Conservation (phyloP, 2,888 invertebrate genomes). For the Aphodius sticticus region DNA sequence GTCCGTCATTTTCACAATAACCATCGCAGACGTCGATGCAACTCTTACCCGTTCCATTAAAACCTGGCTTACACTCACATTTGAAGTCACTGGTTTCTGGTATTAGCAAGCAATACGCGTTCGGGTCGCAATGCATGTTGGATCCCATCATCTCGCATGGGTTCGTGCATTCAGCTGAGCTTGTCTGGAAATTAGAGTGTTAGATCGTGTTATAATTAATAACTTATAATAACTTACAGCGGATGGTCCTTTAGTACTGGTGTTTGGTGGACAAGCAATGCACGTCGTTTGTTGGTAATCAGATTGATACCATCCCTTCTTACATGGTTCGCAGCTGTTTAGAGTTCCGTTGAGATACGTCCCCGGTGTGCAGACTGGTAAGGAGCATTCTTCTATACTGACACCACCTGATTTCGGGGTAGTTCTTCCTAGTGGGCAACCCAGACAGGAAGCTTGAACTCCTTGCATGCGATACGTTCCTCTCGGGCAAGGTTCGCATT, state of each 20-base stretch:
- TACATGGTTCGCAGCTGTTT: conserved; percentile 87
- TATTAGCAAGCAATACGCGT: conserved; percentile 86
- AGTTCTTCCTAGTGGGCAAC: conserved; percentile 89
- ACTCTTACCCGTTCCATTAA: conserved; percentile 84
- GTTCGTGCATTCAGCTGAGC: conserved; percentile 85
- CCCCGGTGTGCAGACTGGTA: conserved; percentile 85
- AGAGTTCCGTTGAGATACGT: conserved; percentile 86
- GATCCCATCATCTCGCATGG: conserved; percentile 87
- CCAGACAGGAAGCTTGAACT: conserved; percentile 85
- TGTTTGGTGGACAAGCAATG: conserved; percentile 87
- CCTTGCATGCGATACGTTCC: conserved; percentile 78
- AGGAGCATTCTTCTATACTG: conserved; percentile 88
- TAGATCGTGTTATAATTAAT: conserved; percentile 11
- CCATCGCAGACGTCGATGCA: conserved; percentile 84
- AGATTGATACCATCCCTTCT: conserved; percentile 89
- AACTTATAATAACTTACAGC: conserved; percentile 68
- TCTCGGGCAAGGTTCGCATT: conserved; percentile 90
- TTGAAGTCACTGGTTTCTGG: conserved; percentile 85
- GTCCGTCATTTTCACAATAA: conserved; percentile 90
- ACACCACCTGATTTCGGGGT: conserved; percentile 86
- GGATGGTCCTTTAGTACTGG: conserved; percentile 84
- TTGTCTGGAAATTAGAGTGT: conserved; percentile 64
- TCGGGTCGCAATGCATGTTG: conserved; percentile 85
- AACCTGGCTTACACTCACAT: conserved; percentile 94
- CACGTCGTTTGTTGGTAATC: conserved; percentile 89